Evolutionary conservation across 35 echinoderm and acorn worm species (phyloP).

Genomic region (Ophioderma brevispina): DNA sequence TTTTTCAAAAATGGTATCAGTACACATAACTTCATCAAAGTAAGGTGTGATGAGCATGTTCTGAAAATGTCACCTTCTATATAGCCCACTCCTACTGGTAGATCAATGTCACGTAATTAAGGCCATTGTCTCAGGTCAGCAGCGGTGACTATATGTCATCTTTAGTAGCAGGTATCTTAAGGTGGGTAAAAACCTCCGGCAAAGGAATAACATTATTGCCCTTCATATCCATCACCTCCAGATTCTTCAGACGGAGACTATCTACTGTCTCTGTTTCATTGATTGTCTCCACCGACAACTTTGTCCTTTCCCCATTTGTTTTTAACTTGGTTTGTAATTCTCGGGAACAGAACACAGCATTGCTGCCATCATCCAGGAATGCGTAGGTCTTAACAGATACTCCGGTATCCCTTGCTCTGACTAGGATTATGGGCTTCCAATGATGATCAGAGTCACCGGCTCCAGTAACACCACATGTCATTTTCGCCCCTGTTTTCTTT

Average conservation of each 20-base stretch:
- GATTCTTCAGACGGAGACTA: not conserved
- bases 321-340: not conserved
- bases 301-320: not conserved
- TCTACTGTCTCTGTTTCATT: not conserved
- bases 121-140: not conserved
- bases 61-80: too few species aligned
- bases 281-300: not conserved
- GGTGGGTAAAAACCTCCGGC: not conserved
- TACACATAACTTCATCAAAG: too few species aligned
- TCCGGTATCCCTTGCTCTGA: not conserved
- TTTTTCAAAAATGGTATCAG: too few species aligned
- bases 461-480: not conserved
- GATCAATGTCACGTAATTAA: constrained; percentile 10
- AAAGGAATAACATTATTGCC: not conserved
- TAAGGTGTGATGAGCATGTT: too few species aligned
- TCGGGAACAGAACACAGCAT: not conserved
- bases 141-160: not conserved
- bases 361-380: not conserved
- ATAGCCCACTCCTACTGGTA: not conserved
- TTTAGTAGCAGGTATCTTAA: not conserved
- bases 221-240: not conserved
- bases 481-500: not conserved
- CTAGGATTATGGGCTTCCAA: not conserved
- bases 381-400: not conserved
- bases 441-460: not conserved